Evolutionary conservation across 2,113 vertebrate genomes (phyloP).

Genomic region (Xenotilapia flavipinnis): DNA sequence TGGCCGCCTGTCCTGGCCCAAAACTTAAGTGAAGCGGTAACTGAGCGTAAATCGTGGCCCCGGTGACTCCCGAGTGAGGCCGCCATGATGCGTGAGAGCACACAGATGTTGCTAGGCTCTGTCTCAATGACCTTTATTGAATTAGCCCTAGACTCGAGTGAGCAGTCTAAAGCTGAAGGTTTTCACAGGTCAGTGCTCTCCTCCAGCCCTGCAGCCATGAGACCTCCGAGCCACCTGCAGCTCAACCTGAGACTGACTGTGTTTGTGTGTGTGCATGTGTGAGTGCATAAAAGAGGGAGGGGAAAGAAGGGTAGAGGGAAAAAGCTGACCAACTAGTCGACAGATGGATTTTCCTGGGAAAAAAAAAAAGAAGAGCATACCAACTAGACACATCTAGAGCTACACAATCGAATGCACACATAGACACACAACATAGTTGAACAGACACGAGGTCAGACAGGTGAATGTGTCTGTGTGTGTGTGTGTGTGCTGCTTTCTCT

Average conservation of each 20-base stretch:
- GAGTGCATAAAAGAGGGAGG: not conserved
- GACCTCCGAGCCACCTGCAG: constrained; percentile 49
- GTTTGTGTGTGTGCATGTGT: not conserved
- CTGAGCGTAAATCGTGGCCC: not conserved
- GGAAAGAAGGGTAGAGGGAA: not conserved
- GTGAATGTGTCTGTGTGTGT: not conserved
- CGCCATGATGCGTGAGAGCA: not conserved
- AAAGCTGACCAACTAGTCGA: not conserved
- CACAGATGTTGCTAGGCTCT: constrained; percentile 36
- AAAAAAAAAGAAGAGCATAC: not conserved
- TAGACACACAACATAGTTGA: not conserved
- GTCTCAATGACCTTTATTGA: constrained; percentile 35
- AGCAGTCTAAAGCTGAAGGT: constrained; percentile 22
- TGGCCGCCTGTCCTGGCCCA: not conserved
- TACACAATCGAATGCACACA: not conserved
- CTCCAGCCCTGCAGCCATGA: constrained; percentile 32
- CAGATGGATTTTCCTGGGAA: not conserved
- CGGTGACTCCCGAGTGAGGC: not conserved
- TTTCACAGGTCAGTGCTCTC: constrained; percentile 56
- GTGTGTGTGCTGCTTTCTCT: not conserved
- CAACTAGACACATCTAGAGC: not conserved
- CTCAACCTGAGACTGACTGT: not conserved
- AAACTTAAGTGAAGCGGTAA: constrained; percentile 1
- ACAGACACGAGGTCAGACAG: not conserved
- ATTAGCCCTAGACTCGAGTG: constrained; percentile 34